Percentiles rank a stretch among this genome's conserved stretches.
These are phyloP conservation scores for Chloebia gouldiae DNA, from an alignment of 2,113 vertebrate species.

Conservation along the genomic window DNA sequence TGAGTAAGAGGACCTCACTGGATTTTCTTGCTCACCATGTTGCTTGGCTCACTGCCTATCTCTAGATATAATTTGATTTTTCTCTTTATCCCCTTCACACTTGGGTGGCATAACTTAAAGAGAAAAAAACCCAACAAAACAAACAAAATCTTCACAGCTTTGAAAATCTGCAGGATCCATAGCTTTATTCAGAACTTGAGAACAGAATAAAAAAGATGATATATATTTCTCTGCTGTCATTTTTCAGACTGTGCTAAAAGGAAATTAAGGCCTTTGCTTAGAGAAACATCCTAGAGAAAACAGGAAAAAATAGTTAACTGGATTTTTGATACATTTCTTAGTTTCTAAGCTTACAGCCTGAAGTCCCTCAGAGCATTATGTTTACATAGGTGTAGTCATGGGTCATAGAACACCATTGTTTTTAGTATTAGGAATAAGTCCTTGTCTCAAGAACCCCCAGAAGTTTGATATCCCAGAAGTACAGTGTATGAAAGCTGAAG, in stretches of 20 bases:
- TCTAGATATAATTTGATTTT: background rate
- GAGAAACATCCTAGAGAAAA: background rate
- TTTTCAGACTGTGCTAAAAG: background rate
- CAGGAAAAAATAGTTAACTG: background rate
- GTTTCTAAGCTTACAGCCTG: background rate
- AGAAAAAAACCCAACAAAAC: background rate
- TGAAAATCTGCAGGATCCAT: background rate
- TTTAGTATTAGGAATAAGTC: background rate
- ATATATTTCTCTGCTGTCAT: background rate
- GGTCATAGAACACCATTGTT: background rate
- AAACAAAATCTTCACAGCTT: background rate
- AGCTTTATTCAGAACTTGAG: background rate
- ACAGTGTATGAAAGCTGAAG: background rate
- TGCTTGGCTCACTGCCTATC: background rate
- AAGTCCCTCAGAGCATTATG: background rate
- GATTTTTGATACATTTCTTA: background rate
- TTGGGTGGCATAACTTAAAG: background rate
- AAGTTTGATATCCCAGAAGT: background rate
- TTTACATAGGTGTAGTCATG: background rate
- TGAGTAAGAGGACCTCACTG: background rate
- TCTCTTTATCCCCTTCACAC: conserved; percentile 21
- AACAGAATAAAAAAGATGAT: background rate
- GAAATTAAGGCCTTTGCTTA: background rate
- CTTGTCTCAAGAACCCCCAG: background rate
- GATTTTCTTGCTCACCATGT: background rate